Evolutionary conservation across 1,140 invertebrate genomes (phyloP), one percentile per base, ranked within the genome.

Genomic region (Rhyacophila brunnea): DNA sequence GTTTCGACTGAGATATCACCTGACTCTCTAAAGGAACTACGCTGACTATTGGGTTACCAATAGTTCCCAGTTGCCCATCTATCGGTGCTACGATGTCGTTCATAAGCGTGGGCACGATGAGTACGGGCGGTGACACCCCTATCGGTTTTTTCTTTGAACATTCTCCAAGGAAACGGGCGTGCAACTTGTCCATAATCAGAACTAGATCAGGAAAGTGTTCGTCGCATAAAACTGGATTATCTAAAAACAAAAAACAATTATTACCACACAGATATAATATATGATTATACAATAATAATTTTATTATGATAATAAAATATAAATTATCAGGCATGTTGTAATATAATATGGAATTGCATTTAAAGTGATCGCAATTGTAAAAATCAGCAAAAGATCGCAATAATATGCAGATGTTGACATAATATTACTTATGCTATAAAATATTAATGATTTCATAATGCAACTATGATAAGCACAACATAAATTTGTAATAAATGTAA

Each of bases 201-300:
- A 83, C 83, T 49, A 89, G 73, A 71, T 89, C 86, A 44, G 83
- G 83, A 23, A 89, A 69, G 9, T 81, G 81, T 19, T 84, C 83
- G 66, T 88, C 85, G 68, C 88, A 90, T 58, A 89, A 69, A 49
- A 89, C 85, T 43, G 88, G 87, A 74, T 90, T 90, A 71, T 88
- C 88, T 90, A 77, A 1, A 80, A 80, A 48, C 56, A 59, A 59
- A 67, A 15, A 40, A n/a, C 11, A 40, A 4, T n/a, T n/a, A n/a
- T n/a, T n/a, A n/a, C n/a, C n/a, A n/a, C n/a, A n/a, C n/a, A n/a
- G n/a, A n/a, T n/a, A n/a, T n/a, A n/a, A n/a, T n/a, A n/a, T n/a
- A n/a, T n/a, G n/a, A n/a, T n/a, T n/a, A n/a, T n/a, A n/a, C n/a
- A n/a, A n/a, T n/a, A n/a, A n/a, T n/a, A n/a, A n/a, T n/a, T n/a